These are phyloP conservation scores for Drosophila kuntzei DNA, from an alignment of 2,888 invertebrate genomes.

Conservation along the genomic window DNA sequence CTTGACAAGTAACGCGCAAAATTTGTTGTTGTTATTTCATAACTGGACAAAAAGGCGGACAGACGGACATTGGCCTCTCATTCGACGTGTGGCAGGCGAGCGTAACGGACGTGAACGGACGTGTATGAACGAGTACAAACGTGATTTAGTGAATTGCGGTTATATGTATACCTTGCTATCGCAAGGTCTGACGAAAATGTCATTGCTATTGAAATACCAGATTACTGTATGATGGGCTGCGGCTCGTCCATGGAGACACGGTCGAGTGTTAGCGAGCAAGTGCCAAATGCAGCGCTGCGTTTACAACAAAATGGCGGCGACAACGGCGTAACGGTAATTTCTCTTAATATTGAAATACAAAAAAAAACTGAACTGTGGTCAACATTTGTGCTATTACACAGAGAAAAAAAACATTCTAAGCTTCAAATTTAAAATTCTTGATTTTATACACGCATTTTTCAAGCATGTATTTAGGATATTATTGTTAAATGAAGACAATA, in stretches of 20 bases:
- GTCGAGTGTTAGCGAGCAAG: constrained; percentile 60
- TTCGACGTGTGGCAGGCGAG: constrained; percentile 62
- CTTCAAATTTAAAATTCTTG: too few species aligned
- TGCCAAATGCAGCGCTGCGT: constrained; percentile 42
- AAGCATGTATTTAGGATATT: too few species aligned
- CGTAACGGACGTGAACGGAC: constrained; percentile 42
- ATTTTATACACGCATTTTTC: too few species aligned
- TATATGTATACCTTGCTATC: constrained; percentile 21
- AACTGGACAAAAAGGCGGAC: constrained; percentile 44
- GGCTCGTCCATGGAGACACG: constrained; percentile 80
- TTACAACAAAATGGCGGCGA: constrained; percentile 58
- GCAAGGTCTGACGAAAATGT: constrained; percentile 44
- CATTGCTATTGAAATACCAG: constrained; percentile 4
- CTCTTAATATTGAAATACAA: too few species aligned
- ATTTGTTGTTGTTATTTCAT: constrained; percentile 40
- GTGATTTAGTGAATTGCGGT: not conserved
- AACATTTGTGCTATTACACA: too few species aligned
- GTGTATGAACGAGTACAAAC: not conserved
- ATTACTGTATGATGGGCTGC: constrained; percentile 76
- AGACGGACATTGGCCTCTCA: constrained; percentile 51
- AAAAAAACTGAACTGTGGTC: too few species aligned
- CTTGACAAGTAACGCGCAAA: constrained; percentile 57
- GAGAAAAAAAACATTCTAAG: too few species aligned
- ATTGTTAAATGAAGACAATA: too few species aligned
- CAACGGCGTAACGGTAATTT: constrained; percentile 48